phyloP scores from a whole-genome alignment of 2,113 vertebrate species.

The Amphiprion ocellaris region DNA sequence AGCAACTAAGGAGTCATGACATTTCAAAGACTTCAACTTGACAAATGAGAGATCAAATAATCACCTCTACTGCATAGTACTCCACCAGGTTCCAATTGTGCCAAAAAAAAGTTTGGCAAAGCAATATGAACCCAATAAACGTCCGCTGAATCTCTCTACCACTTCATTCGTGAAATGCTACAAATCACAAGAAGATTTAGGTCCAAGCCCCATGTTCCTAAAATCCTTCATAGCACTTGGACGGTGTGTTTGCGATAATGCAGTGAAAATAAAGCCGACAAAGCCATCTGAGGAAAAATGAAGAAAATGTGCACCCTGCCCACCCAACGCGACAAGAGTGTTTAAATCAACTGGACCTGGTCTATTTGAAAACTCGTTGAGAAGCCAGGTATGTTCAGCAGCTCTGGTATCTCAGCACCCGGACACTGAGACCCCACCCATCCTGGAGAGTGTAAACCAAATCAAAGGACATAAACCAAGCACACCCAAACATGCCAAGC shows the following conservation, averaged over 20 bases:
- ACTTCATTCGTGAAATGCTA: background rate
- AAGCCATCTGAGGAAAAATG: conserved; percentile 11
- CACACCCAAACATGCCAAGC: conserved; percentile 48
- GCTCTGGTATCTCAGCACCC: conserved; percentile 64
- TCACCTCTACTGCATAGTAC: background rate
- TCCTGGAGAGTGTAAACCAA: conserved; percentile 22
- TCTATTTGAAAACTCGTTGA: conserved; percentile 55
- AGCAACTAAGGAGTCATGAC: too few species aligned
- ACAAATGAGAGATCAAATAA: background rate
- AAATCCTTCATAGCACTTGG: conserved; percentile 23
- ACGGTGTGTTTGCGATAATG: conserved; percentile 33
- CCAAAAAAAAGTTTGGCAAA: background rate
- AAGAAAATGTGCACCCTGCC: conserved; percentile 34
- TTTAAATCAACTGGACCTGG: conserved; percentile 43
- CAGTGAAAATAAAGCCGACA: conserved; percentile 17
- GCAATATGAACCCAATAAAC: conserved; percentile 5
- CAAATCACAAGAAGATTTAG: conserved; percentile 23
- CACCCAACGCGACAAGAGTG: conserved; percentile 9
- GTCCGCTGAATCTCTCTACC: background rate
- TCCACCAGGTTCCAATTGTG: background rate
- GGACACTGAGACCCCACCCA: conserved; percentile 31
- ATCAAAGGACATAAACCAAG: conserved; percentile 54
- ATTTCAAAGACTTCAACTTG: background rate
- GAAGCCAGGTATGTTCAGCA: conserved; percentile 67
- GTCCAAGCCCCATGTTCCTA: conserved; percentile 4